phyloP scores from a whole-genome alignment of 53 echinoderm and acorn worm genomes.

The Luidia sarsii region DNA sequence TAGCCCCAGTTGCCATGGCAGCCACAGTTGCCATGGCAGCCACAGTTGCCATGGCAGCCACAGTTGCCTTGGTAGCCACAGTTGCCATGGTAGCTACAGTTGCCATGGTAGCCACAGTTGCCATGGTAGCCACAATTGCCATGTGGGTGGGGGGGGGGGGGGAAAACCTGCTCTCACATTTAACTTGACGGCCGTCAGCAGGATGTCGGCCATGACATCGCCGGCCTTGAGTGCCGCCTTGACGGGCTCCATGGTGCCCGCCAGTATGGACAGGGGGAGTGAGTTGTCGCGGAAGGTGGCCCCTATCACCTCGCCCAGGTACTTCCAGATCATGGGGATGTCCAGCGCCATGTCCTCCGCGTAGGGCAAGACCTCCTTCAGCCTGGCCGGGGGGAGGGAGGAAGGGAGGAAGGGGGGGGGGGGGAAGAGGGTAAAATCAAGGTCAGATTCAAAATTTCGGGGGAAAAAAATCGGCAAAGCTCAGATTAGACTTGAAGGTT shows the following conservation, averaged over 20 bases:
- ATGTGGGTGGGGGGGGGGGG: background rate
- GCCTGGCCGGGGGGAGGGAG: too few species aligned
- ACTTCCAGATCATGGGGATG: constrained; percentile 80
- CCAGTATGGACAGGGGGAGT: constrained; percentile 55
- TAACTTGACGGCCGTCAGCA: constrained; percentile 66
- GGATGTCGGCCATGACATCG: constrained; percentile 80
- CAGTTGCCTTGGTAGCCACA: too few species aligned
- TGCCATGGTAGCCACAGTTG: too few species aligned
- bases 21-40: too few species aligned
- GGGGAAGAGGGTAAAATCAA: too few species aligned
- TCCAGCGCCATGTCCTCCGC: constrained; percentile 96
- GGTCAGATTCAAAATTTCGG: too few species aligned
- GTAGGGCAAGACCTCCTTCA: constrained; percentile 68
- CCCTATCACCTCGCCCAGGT: constrained; percentile 86
- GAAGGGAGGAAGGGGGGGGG: too few species aligned
- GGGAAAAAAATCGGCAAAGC: too few species aligned
- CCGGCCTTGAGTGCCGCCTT: constrained; percentile 61
- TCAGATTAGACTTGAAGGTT: too few species aligned
- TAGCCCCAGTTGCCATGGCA: too few species aligned
- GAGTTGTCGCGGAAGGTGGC: constrained; percentile 67
- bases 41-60: too few species aligned
- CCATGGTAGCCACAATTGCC: background rate
- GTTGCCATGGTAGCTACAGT: too few species aligned
- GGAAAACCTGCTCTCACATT: constrained; percentile 72
- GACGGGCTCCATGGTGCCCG: constrained; percentile 60